phyloP scores from a whole-genome alignment of 2,113 vertebrate genomes.

The Xiphorhynchus elegans region DNA sequence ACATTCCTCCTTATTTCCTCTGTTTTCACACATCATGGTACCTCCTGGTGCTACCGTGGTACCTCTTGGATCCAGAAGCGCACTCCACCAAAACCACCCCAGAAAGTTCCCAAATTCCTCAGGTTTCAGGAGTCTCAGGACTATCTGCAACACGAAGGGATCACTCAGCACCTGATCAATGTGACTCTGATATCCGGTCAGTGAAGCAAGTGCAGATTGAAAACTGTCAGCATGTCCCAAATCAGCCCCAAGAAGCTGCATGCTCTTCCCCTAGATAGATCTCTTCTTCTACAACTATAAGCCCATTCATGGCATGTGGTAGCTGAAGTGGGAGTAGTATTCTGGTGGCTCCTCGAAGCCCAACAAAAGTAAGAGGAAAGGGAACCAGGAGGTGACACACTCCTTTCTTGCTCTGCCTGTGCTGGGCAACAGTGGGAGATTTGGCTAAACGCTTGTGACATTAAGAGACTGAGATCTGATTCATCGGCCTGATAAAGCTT shows the following conservation, averaged over 20 bases:
- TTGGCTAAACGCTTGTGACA: background rate
- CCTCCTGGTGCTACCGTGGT: background rate
- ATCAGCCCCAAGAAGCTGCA: background rate
- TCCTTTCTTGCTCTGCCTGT: background rate
- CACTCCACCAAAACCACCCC: background rate
- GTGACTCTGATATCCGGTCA: background rate
- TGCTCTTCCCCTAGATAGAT: background rate
- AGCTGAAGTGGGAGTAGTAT: background rate
- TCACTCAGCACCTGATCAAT: background rate
- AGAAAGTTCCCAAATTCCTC: background rate
- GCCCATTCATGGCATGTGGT: background rate
- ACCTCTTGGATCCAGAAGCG: background rate
- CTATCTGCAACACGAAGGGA: background rate
- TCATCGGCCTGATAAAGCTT: slow-evolving; percentile 35
- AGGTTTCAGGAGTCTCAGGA: background rate
- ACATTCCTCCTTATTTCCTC: background rate
- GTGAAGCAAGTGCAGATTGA: background rate
- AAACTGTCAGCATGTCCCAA: background rate
- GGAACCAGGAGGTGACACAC: background rate
- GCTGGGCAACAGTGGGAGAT: background rate
- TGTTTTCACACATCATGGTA: background rate
- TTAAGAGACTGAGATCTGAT: background rate
- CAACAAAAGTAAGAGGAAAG: background rate
- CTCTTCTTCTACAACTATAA: background rate
- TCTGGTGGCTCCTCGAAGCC: background rate